These are phyloP conservation scores for Chiroxiphia lanceolata DNA, from an alignment of 2,797 vertebrate genomes.

Conservation along the genomic window DNA sequence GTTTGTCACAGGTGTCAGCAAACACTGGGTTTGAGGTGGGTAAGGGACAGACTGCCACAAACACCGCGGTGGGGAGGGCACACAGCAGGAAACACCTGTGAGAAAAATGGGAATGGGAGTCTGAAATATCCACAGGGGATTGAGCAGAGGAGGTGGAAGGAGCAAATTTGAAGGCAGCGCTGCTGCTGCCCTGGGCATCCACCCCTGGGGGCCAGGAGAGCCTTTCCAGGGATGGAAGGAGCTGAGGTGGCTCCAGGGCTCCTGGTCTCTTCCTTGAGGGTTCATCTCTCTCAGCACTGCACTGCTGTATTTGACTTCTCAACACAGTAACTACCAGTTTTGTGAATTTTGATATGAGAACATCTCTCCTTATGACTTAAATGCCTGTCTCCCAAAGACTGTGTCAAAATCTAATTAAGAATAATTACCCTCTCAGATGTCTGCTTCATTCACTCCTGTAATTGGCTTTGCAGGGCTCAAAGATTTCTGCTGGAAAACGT, in stretches of 20 bases:
- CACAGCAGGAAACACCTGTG: not conserved
- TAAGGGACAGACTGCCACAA: not conserved
- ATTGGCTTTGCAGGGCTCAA: not conserved
- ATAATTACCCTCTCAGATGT: not conserved
- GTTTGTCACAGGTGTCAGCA: not conserved
- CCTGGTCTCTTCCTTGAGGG: not conserved
- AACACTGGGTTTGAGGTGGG: not conserved
- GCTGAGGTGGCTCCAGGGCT: not conserved
- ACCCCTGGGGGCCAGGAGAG: not conserved
- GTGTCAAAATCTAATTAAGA: conserved; percentile 30
- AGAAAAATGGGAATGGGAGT: not conserved
- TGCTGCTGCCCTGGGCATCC: not conserved
- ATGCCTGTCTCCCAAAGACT: not conserved
- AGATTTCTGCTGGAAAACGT: not conserved
- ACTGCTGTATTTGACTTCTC: not conserved
- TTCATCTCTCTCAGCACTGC: not conserved
- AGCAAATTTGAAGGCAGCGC: not conserved
- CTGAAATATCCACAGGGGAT: not conserved
- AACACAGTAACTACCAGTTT: not conserved
- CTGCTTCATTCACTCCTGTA: not conserved
- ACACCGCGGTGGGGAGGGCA: not conserved
- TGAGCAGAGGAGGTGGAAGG: not conserved
- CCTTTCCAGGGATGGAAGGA: not conserved
- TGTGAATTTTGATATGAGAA: not conserved
- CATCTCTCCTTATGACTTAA: not conserved